Conservation (phyloP, 1,140 invertebrate genomes). For the Drosophila pachea region DNA sequence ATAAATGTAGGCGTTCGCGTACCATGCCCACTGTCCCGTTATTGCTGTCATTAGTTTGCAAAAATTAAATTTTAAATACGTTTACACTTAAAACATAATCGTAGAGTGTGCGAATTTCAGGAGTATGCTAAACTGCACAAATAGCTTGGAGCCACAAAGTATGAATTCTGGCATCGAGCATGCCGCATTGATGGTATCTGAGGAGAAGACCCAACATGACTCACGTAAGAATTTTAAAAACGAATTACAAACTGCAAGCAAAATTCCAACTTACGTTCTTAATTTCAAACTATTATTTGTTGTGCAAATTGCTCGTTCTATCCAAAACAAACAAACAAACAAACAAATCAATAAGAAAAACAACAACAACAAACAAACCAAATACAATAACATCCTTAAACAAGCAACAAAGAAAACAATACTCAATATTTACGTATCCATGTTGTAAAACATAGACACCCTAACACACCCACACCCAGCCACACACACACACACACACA, state of each 20-base stretch:
- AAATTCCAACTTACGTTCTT: slow-evolving; percentile 38
- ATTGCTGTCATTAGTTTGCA: slow-evolving; percentile 55
- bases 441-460: slow-evolving; percentile 32
- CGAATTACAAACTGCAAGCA: slow-evolving; percentile 29
- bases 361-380: background rate
- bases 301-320: slow-evolving; percentile 70
- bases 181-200: slow-evolving; percentile 86
- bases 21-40: slow-evolving; percentile 36
- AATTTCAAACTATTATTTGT: slow-evolving; percentile 66
- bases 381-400: background rate
- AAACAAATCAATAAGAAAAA: slow-evolving; percentile 22
- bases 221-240: slow-evolving; percentile 84
- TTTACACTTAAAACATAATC: slow-evolving; percentile 80
- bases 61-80: slow-evolving; percentile 76
- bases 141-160: slow-evolving; percentile 87
- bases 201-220: slow-evolving; percentile 88
- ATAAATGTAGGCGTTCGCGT: slow-evolving; percentile 18
- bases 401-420: slow-evolving; percentile 24
- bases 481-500: too few species aligned
- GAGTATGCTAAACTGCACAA: slow-evolving; percentile 91
- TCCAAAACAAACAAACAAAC: slow-evolving; percentile 36
- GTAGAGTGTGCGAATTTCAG: slow-evolving; percentile 84
- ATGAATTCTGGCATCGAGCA: slow-evolving; percentile 84
- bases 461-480: too few species aligned
- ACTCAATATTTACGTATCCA: slow-evolving; percentile 28